Evolutionary conservation across 2,888 invertebrate genomes (phyloP).

Genomic region (Pyrgus malvae): DNA sequence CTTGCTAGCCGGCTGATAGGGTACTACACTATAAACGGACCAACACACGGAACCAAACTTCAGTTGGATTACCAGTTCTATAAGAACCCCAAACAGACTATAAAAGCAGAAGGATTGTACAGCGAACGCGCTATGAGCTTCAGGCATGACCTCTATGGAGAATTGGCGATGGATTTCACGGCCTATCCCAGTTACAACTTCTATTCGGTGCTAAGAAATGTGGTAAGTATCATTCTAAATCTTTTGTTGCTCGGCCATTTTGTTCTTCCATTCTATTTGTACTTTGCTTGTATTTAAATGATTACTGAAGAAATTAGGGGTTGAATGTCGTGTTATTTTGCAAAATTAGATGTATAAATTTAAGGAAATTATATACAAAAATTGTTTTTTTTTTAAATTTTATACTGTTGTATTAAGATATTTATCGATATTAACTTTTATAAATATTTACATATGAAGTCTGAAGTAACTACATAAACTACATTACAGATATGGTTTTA

Average conservation of each 20-base stretch:
- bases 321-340: too few relatives aligned
- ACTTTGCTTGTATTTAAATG: conserved; percentile 18
- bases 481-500: too few relatives aligned
- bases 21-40: conserved; percentile 83
- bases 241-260: conserved; percentile 26
- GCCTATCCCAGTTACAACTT: conserved; percentile 90
- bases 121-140: conserved; percentile 82
- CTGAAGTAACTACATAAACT: too few relatives aligned
- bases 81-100: conserved; percentile 77
- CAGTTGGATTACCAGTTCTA: conserved; percentile 86
- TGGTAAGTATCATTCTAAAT: conserved; percentile 68
- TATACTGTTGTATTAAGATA: too few relatives aligned
- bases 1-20: conserved; percentile 88
- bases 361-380: too few relatives aligned
- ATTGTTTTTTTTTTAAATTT: too few relatives aligned
- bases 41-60: conserved; percentile 80
- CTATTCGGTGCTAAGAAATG: conserved; percentile 83
- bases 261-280: conserved; percentile 29
- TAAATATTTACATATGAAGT: too few relatives aligned
- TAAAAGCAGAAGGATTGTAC: conserved; percentile 70
- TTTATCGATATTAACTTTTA: too few relatives aligned
- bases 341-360: too few relatives aligned
- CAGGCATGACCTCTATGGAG: conserved; percentile 83
- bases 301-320: too few relatives aligned
- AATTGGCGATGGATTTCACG: conserved; percentile 86